Base-by-base conservation (phyloP, 2,888 invertebrate species). In the Cacoxenus indagator region DNA sequence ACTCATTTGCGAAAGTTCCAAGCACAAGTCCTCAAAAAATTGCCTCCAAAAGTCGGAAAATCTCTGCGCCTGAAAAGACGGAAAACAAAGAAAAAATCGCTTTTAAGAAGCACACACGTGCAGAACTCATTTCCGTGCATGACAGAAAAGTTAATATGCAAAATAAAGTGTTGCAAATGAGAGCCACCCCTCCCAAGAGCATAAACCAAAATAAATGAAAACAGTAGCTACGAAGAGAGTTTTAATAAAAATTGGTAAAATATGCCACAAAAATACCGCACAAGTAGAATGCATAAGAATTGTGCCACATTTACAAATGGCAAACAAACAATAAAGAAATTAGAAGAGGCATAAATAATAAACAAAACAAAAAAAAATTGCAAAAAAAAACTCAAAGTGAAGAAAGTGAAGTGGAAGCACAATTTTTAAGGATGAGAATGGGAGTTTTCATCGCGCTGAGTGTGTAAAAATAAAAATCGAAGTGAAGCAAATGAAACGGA, bases 401-500 rank as follows among this genome's bases (percentile, higher is more conserved):
- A 51, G 22, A 51, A 37, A 48, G 17, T 48, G 9, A 54, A 54
- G 14, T 54, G 26, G 6, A 9, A 54, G 24, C 22, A 37, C 8
- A 37, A 11, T 37, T 37, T 19, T 24, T 54, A 22, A 14, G 54
- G 24, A 14, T 54, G 17, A 22, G 48, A 19, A 14, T 54, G 26
- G 24, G 54, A 54, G 37, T 48, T n/a, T 48, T 17, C 2, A 48
- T 37, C 37, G 27, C 55, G 51, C 1, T 51, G 9, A 4, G 29
- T 26, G 26, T 57, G 57, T 29, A 11, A 29, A 37, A 57, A 57
- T 57, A 57, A 27, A 57, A 57, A 57, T 57, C 29, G 29, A 57
- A 57, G 29, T 57, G 29, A 57, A 57, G 57, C 57, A 57, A 57
- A 57, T 57, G 57, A 57, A 57, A 57, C 57, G 57, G 57, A 57